Conservation (phyloP, 2,888 invertebrate genomes). For the Archips crataeganus region DNA sequence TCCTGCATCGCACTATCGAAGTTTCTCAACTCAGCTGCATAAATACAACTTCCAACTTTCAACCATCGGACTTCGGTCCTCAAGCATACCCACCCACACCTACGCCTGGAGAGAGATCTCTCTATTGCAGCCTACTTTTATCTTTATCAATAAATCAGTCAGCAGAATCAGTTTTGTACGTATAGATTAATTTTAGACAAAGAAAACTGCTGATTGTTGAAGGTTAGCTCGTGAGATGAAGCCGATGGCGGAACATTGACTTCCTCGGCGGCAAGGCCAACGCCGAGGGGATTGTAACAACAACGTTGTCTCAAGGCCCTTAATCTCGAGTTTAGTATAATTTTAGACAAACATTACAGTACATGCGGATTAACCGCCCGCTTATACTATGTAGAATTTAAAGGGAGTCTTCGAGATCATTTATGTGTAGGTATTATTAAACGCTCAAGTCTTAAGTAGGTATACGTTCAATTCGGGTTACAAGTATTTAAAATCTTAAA, state of each 20-base stretch:
- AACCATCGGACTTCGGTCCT: no score
- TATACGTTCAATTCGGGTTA: neutral
- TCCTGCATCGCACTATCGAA: no score
- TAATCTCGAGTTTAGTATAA: slow-evolving; percentile 1
- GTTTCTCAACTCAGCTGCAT: no score
- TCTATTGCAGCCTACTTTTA: no score
- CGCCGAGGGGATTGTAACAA: slow-evolving; percentile 30
- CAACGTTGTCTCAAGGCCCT: slow-evolving; percentile 22
- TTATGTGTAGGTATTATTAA: neutral
- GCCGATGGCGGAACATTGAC: slow-evolving; percentile 12
- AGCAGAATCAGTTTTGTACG: no score
- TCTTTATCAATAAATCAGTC: no score
- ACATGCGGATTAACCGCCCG: neutral
- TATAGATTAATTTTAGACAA: neutral
- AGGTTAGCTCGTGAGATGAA: slow-evolving; percentile 11
- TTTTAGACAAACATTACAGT: neutral
- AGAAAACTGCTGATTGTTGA: slow-evolving; percentile 1
- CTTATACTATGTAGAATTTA: neutral
- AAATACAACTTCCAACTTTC: no score
- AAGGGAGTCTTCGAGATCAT: neutral
- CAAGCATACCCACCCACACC: no score
- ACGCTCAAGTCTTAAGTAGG: neutral
- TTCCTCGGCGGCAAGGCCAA: slow-evolving; percentile 31
- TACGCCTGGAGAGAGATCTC: no score
- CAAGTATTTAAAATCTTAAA: no score